Evolutionary conservation across 1,140 invertebrate genomes (phyloP), one percentile per base, ranked within the genome.

Genomic region (Trinorchestia longiramus): DNA sequence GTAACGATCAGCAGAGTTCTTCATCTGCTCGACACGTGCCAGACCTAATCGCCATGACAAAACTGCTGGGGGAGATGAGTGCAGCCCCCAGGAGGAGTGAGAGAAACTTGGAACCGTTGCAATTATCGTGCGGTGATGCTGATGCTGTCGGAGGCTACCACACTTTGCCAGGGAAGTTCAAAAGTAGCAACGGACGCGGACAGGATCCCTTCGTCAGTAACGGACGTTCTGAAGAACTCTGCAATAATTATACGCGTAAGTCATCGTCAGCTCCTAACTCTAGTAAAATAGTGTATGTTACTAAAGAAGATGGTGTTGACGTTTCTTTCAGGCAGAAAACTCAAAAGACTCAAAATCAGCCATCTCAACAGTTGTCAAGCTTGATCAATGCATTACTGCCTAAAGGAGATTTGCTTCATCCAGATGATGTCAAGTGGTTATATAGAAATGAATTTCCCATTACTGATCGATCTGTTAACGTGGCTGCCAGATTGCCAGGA

Each of bases 401-500:
- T 45, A 94, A 19, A 47, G 92, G 92, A 43, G 92, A 94, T 11
- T 47, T 94, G 19, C 44, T 94, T 11, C 92, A 94, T 94, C 92
- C 92, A 8, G 92, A 94, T 94, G 92, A 94, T 47, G 92, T 94
- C 92, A 94, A 94, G 92, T 94, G 92, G 92, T 43, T 94, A 6
- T 94, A 94, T 36, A 43, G 44, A 19, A 45, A 94, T 94, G 92
- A 94, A 45, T 19, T 94, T 45, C 92, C 92, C 19, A 40, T 15
- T 8, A 94, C 41, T 40, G 88, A 90, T 77, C 62, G 62, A 11
- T 77, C 62, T 77, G 62, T 77, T 77, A 23, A 77, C 28, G 62
- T 28, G 62, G 62, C 28, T 3, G 28, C 11, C 36, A 77, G 62
- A 36, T 77, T 77, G 28, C 28, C 62, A 77, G 62, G 62, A 77